Conservation (phyloP, 2,113 vertebrate genomes). For the Ochotona curzoniae region DNA sequence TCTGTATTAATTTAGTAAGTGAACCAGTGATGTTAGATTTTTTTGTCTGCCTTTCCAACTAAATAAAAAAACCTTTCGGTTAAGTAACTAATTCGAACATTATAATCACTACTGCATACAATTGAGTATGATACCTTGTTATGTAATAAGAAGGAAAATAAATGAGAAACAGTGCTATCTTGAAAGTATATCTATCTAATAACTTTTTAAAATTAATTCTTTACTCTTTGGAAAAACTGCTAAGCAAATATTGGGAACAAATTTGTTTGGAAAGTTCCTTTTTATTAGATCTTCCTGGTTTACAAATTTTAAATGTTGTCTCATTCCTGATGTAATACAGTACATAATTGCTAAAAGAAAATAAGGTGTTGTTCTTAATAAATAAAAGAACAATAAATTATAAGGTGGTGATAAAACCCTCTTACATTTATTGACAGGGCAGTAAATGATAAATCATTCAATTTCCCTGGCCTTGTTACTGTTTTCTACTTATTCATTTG, state of each 20-base stretch:
- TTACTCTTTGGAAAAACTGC: background rate
- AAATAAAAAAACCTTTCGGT: no score
- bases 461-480: background rate
- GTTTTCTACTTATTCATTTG: background rate
- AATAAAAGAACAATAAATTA: background rate
- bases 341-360: slow-evolving; percentile 38
- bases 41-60: no score
- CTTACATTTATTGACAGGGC: slow-evolving; percentile 41
- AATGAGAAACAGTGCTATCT: background rate
- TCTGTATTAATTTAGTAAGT: no score
- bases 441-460: background rate
- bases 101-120: background rate
- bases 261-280: background rate
- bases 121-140: background rate
- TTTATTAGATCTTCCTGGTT: background rate
- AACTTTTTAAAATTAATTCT: background rate
- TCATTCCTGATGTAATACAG: background rate
- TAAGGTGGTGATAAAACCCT: slow-evolving; percentile 18
- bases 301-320: slow-evolving; percentile 24
- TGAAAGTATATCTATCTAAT: background rate
- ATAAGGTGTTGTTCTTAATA: slow-evolving; percentile 27
- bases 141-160: background rate
- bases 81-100: no score
- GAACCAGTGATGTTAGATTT: no score
- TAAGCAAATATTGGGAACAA: background rate